phyloP scores from a whole-genome alignment of 2,888 invertebrate species.

The Perizoma flavofasciatum region DNA sequence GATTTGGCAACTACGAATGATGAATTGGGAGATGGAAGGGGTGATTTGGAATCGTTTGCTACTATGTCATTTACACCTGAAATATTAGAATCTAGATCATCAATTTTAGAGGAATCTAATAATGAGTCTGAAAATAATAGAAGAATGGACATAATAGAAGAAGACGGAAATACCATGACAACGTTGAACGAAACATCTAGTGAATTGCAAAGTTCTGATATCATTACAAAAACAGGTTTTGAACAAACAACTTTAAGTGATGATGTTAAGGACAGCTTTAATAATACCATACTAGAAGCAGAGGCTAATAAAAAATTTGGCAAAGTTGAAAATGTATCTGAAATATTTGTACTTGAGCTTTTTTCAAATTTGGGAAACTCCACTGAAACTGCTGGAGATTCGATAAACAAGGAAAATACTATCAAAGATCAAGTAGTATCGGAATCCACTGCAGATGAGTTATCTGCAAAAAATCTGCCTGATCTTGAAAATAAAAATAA shows the following conservation, averaged over 20 bases:
- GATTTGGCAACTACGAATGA: slow-evolving; percentile 40
- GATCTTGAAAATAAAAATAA: slow-evolving; percentile 43
- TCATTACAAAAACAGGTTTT: neutral
- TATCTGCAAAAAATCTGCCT: slow-evolving; percentile 41
- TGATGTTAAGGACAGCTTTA: neutral
- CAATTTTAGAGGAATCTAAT: slow-evolving; percentile 35
- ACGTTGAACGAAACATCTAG: slow-evolving; percentile 1
- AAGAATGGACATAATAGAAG: slow-evolving; percentile 36
- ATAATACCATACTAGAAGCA: slow-evolving; percentile 5
- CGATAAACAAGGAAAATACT: slow-evolving; percentile 13
- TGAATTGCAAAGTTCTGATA: slow-evolving; percentile 4
- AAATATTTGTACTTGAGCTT: slow-evolving; percentile 44
- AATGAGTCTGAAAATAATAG: slow-evolving; percentile 12
- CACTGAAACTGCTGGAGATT: slow-evolving; percentile 22
- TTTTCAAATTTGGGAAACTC: slow-evolving; percentile 33
- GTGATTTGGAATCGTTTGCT: slow-evolving; percentile 43
- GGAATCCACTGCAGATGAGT: slow-evolving; percentile 21
- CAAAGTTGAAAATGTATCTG: slow-evolving; percentile 38
- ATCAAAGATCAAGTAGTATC: slow-evolving; percentile 18
- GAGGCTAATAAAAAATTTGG: slow-evolving; percentile 11
- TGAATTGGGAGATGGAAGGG: slow-evolving; percentile 30
- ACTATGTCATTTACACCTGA: slow-evolving; percentile 40
- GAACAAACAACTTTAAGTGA: neutral
- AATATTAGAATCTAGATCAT: slow-evolving; percentile 53
- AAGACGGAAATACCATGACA: slow-evolving; percentile 6